Evolutionary conservation across 2,113 vertebrate species (phyloP).

Genomic region (Petroica traversi): DNA sequence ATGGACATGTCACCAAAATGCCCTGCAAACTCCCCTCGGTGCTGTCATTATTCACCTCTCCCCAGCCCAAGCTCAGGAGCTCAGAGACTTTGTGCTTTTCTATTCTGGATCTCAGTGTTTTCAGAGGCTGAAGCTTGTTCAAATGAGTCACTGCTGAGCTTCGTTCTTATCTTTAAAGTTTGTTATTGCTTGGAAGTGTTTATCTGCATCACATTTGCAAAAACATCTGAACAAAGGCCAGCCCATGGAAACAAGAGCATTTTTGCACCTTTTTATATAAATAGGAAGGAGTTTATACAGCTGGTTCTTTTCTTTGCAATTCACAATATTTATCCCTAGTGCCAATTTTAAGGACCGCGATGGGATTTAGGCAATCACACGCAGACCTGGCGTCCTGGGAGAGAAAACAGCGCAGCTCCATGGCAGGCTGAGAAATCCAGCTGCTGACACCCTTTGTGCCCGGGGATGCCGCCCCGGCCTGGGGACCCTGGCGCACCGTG

Average conservation of each 20-base stretch:
- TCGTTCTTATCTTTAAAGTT: slow-evolving; percentile 47
- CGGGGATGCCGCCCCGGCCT: not conserved
- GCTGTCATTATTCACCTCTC: not conserved
- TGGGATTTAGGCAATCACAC: not conserved
- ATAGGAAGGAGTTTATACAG: not conserved
- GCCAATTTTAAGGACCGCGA: not conserved
- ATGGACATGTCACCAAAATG: not conserved
- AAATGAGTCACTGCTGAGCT: slow-evolving; percentile 36
- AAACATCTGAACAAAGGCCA: slow-evolving; percentile 33
- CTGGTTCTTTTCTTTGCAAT: not conserved
- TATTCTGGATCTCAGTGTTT: not conserved
- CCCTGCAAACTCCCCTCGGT: not conserved
- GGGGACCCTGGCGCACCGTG: not conserved
- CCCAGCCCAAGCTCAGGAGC: not conserved
- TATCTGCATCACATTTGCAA: slow-evolving; percentile 20
- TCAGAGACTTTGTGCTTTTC: not conserved
- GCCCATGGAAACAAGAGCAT: not conserved
- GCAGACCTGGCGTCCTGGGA: not conserved
- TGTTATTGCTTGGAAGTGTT: slow-evolving; percentile 40
- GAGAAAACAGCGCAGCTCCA: not conserved
- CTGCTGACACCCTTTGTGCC: not conserved
- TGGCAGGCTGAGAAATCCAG: not conserved
- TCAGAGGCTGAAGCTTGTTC: not conserved
- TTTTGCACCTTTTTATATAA: slow-evolving; percentile 1
- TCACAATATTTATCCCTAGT: not conserved